Conservation (phyloP, 2,797 vertebrate genomes). For the Pelobates cultripes region DNA sequence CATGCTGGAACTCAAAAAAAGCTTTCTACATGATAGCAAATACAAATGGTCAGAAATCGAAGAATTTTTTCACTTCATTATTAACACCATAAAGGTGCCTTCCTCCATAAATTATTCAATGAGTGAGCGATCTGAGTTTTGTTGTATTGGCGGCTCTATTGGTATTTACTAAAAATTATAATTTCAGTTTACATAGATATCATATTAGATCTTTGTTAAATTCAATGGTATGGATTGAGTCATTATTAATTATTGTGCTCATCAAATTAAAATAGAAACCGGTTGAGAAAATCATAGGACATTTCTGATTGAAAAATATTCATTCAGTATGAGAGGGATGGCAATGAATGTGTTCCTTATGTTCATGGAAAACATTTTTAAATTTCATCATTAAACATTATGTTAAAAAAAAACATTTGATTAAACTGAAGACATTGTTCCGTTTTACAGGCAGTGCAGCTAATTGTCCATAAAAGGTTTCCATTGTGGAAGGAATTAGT, state of each 20-base stretch:
- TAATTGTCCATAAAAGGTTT: slow-evolving; percentile 47
- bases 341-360: slow-evolving; percentile 54
- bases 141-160: no score
- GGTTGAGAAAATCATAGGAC: slow-evolving; percentile 1
- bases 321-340: slow-evolving; percentile 7
- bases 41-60: no score
- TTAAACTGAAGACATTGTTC: slow-evolving; percentile 72
- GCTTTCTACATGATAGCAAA: no score
- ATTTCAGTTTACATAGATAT: no score
- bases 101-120: no score
- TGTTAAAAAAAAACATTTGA: slow-evolving; percentile 70
- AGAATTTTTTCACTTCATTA: no score
- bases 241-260: neutral
- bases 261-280: slow-evolving; percentile 1
- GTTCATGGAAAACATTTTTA: slow-evolving; percentile 65
- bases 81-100: no score
- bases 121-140: no score
- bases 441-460: slow-evolving; percentile 28
- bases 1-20: no score
- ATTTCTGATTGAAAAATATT: slow-evolving; percentile 4
- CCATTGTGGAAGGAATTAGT: slow-evolving; percentile 50
- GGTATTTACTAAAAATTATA: no score
- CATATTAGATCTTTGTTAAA: slow-evolving; percentile 6
- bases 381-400: slow-evolving; percentile 67
- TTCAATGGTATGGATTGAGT: slow-evolving; percentile 4